Conservation (phyloP, 1,140 invertebrate species). For the Drosophila cardini region DNA sequence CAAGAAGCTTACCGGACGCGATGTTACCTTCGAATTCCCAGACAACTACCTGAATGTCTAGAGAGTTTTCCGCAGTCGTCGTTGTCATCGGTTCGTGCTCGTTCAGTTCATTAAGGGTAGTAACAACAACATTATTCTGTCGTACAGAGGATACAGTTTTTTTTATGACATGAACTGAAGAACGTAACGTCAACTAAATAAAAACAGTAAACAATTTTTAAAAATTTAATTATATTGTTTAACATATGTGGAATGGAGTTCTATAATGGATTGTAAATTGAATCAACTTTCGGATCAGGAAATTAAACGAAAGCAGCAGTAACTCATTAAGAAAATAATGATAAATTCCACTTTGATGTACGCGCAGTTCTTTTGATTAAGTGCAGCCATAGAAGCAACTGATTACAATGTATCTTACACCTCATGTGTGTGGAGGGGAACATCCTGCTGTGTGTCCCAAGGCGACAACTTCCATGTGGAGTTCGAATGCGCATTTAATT, state of each 20-base stretch:
- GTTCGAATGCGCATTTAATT: conserved; percentile 55
- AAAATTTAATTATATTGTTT: conserved; percentile 52
- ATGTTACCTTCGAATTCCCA: conserved; percentile 99
- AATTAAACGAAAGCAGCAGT: background rate
- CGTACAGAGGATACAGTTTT: conserved; percentile 67
- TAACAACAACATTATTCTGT: conserved; percentile 56
- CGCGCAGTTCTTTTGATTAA: conserved; percentile 48
- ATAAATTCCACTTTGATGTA: conserved; percentile 37
- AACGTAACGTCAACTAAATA: conserved; percentile 74
- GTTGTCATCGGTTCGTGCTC: conserved; percentile 63
- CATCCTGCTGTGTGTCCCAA: conserved; percentile 2
- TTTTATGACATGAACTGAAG: conserved; percentile 68
- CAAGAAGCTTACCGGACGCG: conserved; percentile 99
- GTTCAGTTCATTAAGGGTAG: conserved; percentile 61
- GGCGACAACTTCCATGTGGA: conserved; percentile 11
- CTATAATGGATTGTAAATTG: conserved; percentile 13
- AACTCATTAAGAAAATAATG: conserved; percentile 22
- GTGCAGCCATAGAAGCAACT: conserved; percentile 30
- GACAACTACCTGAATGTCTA: conserved; percentile 96
- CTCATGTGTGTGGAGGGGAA: conserved; percentile 8
- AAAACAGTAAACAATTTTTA: conserved; percentile 74
- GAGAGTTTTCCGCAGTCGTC: conserved; percentile 59
- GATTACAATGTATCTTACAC: conserved; percentile 6
- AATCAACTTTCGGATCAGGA: conserved; percentile 21
- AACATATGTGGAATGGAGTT: background rate